These are phyloP conservation scores for Panthera uncia DNA, from an alignment of 2,113 vertebrate species.

Conservation along the genomic window DNA sequence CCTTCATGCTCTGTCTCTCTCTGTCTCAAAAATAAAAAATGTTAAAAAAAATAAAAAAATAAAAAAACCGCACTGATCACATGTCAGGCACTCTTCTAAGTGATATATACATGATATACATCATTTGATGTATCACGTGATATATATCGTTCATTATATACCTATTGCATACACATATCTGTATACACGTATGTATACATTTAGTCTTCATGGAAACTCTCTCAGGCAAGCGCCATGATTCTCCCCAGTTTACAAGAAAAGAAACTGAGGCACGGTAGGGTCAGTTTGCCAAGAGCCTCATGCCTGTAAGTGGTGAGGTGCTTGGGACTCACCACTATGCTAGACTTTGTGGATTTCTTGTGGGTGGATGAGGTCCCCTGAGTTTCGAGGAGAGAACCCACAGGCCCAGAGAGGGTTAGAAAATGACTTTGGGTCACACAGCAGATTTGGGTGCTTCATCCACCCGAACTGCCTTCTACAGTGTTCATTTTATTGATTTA, in stretches of 20 bases:
- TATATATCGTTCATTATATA: neutral
- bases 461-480: rapidly evolving
- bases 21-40: no score
- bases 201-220: neutral
- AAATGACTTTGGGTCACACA: neutral
- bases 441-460: neutral
- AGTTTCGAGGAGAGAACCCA: neutral
- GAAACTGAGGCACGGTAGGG: neutral
- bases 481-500: neutral
- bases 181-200: no score
- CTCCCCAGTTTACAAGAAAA: neutral
- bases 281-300: neutral
- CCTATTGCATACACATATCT: no score
- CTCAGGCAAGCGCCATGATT: no score
- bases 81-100: neutral
- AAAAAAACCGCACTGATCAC: no score
- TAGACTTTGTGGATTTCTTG: neutral
- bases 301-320: neutral
- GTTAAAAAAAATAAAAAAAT: no score
- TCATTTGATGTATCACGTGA: neutral
- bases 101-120: neutral
- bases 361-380: neutral
- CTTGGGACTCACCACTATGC: neutral
- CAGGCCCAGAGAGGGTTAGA: neutral
- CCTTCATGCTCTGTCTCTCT: no score